These are phyloP conservation scores for Silurus aristotelis DNA, from an alignment of 2,797 vertebrate genomes.

Conservation along the genomic window DNA sequence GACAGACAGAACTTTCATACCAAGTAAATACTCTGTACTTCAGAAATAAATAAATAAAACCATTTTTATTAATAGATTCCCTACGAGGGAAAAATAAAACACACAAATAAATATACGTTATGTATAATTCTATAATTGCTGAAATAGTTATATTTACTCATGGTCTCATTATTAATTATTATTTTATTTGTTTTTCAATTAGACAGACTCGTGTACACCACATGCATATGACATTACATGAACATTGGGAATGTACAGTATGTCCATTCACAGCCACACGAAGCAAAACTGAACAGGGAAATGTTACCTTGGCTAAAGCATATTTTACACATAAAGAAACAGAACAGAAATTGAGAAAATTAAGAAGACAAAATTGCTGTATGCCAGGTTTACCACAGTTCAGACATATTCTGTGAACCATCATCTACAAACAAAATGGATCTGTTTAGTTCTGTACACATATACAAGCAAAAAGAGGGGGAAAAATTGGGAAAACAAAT, in stretches of 20 bases:
- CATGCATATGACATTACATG: constrained; percentile 1
- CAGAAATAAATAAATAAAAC: not conserved
- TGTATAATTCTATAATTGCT: not conserved
- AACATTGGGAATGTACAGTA: not conserved
- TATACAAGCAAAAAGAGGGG: not conserved
- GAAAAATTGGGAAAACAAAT: not conserved
- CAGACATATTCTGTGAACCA: not conserved
- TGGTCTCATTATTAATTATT: not conserved
- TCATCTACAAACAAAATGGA: not conserved
- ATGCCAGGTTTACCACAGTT: not conserved
- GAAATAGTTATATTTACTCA: not conserved
- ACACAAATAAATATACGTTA: not conserved
- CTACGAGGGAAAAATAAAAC: not conserved
- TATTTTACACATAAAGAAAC: not conserved
- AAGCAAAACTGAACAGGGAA: not conserved
- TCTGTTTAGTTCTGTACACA: not conserved
- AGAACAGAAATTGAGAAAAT: not conserved
- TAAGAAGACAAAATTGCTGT: not conserved
- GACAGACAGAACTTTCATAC: not conserved
- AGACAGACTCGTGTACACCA: not conserved
- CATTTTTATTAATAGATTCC: not conserved
- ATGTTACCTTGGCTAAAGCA: not conserved
- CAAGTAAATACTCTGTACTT: not conserved
- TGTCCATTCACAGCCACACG: not conserved
- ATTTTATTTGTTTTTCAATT: not conserved